Evolutionary conservation across 2,797 vertebrate genomes (phyloP).

Genomic region (Lagocephalus sceleratus): DNA sequence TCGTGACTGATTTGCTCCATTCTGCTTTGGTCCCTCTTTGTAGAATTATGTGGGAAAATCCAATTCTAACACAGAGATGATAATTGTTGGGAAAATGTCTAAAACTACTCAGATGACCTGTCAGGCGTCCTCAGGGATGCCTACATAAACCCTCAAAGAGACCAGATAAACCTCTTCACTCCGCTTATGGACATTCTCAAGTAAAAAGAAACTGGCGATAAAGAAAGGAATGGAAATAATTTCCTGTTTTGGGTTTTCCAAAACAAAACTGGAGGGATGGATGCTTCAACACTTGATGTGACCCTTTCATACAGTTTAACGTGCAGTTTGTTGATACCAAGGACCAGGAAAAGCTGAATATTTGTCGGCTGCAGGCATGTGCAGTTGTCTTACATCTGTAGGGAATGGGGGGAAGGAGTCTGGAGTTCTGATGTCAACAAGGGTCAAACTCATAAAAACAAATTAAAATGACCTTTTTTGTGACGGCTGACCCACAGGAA

Average conservation of each 20-base stretch:
- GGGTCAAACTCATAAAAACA: constrained; percentile 8
- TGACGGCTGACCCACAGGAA: constrained; percentile 91
- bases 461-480: constrained; percentile 85
- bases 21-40: constrained; percentile 29
- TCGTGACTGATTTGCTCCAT: constrained; percentile 15
- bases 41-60: constrained; percentile 17
- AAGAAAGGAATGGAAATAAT: constrained; percentile 23
- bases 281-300: no score
- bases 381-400: no score
- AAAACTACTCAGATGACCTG: constrained; percentile 20
- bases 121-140: constrained; percentile 44
- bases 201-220: constrained; percentile 45
- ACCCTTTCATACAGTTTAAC: no score
- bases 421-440: not conserved
- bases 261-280: not conserved
- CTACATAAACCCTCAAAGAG: constrained; percentile 39
- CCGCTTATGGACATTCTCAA: constrained; percentile 25
- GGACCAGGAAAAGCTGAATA: no score
- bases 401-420: no score
- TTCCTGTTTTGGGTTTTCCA: constrained; percentile 18
- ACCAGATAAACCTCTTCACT: constrained; percentile 23
- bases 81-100: constrained; percentile 14
- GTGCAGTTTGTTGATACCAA: no score
- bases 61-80: not conserved
- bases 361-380: no score